These are phyloP conservation scores for Heteractis magnifica DNA, from an alignment of 92 coral and sea anemone genomes.

Conservation along the genomic window DNA sequence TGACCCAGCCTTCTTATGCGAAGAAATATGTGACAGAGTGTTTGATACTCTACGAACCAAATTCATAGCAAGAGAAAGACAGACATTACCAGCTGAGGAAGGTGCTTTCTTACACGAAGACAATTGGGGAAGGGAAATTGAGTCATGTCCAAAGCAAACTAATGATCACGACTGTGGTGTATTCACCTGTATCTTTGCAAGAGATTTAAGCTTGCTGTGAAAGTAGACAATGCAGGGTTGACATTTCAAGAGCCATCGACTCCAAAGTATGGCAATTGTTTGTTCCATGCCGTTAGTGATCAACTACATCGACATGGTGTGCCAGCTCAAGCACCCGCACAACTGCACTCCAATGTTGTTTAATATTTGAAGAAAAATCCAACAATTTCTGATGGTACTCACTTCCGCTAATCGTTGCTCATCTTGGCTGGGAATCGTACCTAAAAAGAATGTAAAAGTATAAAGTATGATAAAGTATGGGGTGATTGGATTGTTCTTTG, in stretches of 20 bases:
- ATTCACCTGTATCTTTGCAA: not conserved
- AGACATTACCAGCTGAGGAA: too few relatives aligned
- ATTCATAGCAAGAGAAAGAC: too few relatives aligned
- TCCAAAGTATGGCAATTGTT: not conserved
- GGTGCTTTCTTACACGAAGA: too few relatives aligned
- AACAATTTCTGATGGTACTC: conserved; percentile 17
- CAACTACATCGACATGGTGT: not conserved
- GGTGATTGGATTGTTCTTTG: conserved; percentile 8
- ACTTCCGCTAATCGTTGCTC: not conserved
- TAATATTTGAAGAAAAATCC: conserved; percentile 8
- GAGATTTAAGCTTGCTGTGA: not conserved
- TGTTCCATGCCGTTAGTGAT: conserved; percentile 2
- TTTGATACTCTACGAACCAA: too few relatives aligned
- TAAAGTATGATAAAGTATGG: not conserved
- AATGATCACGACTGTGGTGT: too few relatives aligned
- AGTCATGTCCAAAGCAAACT: too few relatives aligned
- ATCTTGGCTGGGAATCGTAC: not conserved
- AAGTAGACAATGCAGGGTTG: not conserved
- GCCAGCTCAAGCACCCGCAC: not conserved
- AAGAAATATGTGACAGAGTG: too few relatives aligned
- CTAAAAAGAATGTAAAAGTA: not conserved
- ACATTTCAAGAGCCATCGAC: too few relatives aligned
- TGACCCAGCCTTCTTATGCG: too few relatives aligned
- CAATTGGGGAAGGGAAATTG: too few relatives aligned
- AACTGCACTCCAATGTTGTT: not conserved